Percentiles rank a stretch among this genome's conserved stretches.
Conservation (phyloP, 2,113 vertebrate species). For the Sebastes schlegelii region DNA sequence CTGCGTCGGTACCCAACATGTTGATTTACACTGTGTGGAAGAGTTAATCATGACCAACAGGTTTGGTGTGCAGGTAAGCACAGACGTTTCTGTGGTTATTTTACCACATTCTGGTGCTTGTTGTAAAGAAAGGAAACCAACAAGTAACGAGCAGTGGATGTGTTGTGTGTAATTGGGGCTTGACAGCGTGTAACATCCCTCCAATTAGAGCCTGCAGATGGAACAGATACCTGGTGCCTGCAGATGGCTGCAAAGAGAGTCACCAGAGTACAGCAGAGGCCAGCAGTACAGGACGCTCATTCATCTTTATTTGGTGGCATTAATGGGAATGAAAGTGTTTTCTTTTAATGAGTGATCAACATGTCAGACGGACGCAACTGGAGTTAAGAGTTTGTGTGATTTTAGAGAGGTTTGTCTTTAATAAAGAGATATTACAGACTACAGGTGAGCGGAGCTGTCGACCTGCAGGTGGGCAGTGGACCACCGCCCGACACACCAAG, state of each 20-base stretch:
- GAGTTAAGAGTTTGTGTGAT: neutral
- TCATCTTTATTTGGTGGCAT: neutral
- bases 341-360: neutral
- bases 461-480: neutral
- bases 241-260: conserved; percentile 6
- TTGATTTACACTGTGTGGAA: neutral
- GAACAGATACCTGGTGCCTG: conserved; percentile 9
- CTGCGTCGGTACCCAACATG: neutral
- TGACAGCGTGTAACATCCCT: neutral
- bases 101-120: neutral
- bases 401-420: neutral
- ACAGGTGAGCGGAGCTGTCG: neutral
- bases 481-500: too few relatives aligned
- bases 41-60: neutral
- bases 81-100: neutral
- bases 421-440: neutral
- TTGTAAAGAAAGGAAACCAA: neutral
- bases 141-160: neutral
- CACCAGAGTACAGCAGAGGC: neutral
- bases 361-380: neutral
- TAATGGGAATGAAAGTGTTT: neutral
- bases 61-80: neutral
- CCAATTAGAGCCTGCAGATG: conserved; percentile 16
- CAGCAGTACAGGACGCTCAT: neutral
- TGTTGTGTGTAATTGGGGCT: neutral